Evolutionary conservation across 2,797 vertebrate genomes (phyloP).

Genomic region (Urosaurus nigricauda): DNA sequence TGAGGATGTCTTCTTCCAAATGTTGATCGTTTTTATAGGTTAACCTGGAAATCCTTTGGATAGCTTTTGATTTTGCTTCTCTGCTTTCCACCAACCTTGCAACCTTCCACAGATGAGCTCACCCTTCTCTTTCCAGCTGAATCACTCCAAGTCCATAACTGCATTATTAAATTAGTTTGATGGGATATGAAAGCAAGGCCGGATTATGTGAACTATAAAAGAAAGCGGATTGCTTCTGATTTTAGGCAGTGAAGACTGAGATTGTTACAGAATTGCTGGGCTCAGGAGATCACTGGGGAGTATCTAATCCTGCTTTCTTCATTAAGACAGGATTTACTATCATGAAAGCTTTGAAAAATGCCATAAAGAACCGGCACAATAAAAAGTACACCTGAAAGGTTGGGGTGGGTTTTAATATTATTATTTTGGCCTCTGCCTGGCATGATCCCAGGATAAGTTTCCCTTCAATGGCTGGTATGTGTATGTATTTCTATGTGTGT

Average conservation of each 20-base stretch:
- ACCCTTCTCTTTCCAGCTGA: background rate
- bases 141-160: background rate
- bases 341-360: background rate
- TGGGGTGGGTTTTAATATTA: no score
- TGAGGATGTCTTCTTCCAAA: background rate
- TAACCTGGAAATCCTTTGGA: background rate
- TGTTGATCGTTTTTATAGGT: background rate
- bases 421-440: no score
- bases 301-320: background rate
- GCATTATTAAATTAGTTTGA: conserved; percentile 25
- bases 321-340: background rate
- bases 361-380: background rate
- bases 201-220: background rate
- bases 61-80: background rate
- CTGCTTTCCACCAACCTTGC: background rate
- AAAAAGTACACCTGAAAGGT: background rate
- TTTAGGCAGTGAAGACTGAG: background rate
- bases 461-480: no score
- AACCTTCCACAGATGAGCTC: background rate
- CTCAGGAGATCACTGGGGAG: conserved; percentile 3
- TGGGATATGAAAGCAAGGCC: background rate
- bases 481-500: no score
- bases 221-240: conserved; percentile 7
- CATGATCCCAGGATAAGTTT: no score
- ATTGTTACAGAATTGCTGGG: background rate